A percentile compares a stretch with the other conserved stretches of the same genome.
Evolutionary conservation across 2,113 vertebrate species (phyloP).

Genomic region (Brachionichthys hirsutus): DNA sequence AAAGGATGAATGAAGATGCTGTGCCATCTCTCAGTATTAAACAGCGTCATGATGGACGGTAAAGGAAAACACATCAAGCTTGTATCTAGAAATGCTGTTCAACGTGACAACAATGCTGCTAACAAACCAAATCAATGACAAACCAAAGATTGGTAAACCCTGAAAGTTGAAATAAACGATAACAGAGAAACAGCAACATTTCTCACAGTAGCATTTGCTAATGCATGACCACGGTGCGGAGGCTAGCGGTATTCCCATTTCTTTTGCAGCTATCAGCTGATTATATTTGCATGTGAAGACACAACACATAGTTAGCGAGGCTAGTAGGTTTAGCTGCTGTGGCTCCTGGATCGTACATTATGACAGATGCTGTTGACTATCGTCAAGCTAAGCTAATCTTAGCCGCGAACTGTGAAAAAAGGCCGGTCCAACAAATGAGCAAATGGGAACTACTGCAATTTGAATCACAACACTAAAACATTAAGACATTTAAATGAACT

Average conservation of each 20-base stretch:
- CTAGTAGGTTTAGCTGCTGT: slow-evolving; percentile 49
- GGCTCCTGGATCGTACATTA: slow-evolving; percentile 51
- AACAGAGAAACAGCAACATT: slow-evolving; percentile 24
- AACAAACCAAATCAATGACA: slow-evolving; percentile 22
- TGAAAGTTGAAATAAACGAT: background rate
- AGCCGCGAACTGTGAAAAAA: slow-evolving; percentile 52
- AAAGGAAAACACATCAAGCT: slow-evolving; percentile 15
- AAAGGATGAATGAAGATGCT: slow-evolving; percentile 30
- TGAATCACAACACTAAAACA: background rate
- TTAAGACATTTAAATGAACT: background rate
- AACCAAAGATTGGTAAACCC: slow-evolving; percentile 14
- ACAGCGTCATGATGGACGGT: slow-evolving; percentile 18
- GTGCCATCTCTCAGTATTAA: slow-evolving; percentile 9
- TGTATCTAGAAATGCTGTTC: slow-evolving; percentile 18
- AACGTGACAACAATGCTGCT: slow-evolving; percentile 41
- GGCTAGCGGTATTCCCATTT: background rate
- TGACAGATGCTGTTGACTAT: slow-evolving; percentile 72
- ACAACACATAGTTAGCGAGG: slow-evolving; percentile 13
- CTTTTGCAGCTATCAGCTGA: slow-evolving; percentile 20
- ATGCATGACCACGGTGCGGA: background rate
- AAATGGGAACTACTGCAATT: background rate
- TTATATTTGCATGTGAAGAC: slow-evolving; percentile 18
- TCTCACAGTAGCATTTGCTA: slow-evolving; percentile 13
- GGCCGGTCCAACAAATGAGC: slow-evolving; percentile 49
- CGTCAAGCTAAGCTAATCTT: slow-evolving; percentile 58